phyloP scores from a whole-genome alignment of 1,140 invertebrate genomes.

The Sarcophaga bullata region DNA sequence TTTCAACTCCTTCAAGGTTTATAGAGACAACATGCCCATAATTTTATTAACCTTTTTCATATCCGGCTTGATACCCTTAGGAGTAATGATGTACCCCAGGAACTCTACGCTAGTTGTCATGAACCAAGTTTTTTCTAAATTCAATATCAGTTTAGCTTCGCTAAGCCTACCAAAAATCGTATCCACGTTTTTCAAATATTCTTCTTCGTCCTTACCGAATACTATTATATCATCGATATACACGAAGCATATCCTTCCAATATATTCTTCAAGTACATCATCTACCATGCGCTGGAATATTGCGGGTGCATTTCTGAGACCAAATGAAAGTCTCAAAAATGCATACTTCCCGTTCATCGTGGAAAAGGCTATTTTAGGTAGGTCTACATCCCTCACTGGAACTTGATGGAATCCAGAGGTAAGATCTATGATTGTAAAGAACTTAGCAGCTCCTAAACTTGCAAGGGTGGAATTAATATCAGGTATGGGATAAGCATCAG shows the following conservation, averaged over 20 bases:
- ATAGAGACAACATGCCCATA: conserved; percentile 44
- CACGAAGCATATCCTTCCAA: conserved; percentile 7
- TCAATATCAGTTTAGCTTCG: not conserved
- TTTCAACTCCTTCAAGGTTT: conserved; percentile 45
- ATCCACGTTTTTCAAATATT: conserved; percentile 7
- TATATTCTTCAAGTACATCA: conserved; percentile 11
- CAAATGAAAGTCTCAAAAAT: conserved; percentile 61
- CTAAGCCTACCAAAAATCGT: not conserved
- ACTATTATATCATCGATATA: conserved; percentile 30
- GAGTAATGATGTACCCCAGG: conserved; percentile 44
- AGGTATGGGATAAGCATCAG: not conserved
- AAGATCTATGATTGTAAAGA: conserved; percentile 67
- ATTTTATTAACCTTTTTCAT: conserved; percentile 47
- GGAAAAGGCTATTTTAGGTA: conserved; percentile 41
- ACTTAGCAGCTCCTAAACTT: conserved; percentile 60
- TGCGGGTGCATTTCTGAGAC: conserved; percentile 54
- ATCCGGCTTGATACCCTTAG: conserved; percentile 43
- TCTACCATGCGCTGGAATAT: conserved; percentile 56
- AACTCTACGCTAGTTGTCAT: conserved; percentile 31
- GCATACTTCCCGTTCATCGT: conserved; percentile 5
- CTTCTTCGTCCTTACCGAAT: not conserved
- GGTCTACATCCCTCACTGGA: conserved; percentile 46
- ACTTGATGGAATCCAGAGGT: conserved; percentile 68
- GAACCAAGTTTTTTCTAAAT: conserved; percentile 8
- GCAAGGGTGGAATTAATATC: conserved; percentile 56